Conservation (phyloP, 2,797 vertebrate species). For the Bradypodion pumilum region DNA sequence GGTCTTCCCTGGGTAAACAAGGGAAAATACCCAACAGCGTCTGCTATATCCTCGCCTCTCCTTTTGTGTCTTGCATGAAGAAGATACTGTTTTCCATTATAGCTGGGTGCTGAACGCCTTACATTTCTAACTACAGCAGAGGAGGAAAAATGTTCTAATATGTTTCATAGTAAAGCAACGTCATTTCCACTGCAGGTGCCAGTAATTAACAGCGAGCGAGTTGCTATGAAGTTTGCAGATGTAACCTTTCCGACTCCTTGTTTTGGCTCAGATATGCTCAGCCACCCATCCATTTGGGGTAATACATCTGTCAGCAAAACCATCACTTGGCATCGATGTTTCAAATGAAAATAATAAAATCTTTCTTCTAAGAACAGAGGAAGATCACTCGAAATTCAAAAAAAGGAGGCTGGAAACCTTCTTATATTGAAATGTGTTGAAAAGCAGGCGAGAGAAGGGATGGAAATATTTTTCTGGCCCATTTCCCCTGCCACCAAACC, state of each 20-base stretch:
- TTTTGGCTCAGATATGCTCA: slow-evolving; percentile 40
- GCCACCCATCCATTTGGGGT: neutral
- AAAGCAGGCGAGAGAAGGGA: slow-evolving; percentile 46
- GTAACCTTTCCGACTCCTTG: slow-evolving; percentile 41
- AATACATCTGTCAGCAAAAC: slow-evolving; percentile 44
- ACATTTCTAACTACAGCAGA: slow-evolving; percentile 23
- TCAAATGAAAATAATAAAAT: slow-evolving; percentile 66
- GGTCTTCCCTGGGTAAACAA: neutral
- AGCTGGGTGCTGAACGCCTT: slow-evolving; percentile 14
- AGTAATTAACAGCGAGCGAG: slow-evolving; percentile 51
- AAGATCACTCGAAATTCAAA: slow-evolving; percentile 60
- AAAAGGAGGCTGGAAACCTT: slow-evolving; percentile 51
- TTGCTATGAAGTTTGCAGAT: slow-evolving; percentile 32
- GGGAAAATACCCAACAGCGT: neutral
- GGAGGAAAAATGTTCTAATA: slow-evolving; percentile 28
- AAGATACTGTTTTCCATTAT: slow-evolving; percentile 1
- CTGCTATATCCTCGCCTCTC: neutral
- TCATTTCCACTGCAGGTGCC: slow-evolving; percentile 53
- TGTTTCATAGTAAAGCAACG: slow-evolving; percentile 18
- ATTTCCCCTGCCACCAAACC: neutral
- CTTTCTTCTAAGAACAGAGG: slow-evolving; percentile 47
- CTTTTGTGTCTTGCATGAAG: neutral
- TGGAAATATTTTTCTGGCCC: slow-evolving; percentile 39
- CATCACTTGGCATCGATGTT: slow-evolving; percentile 65
- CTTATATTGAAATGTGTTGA: slow-evolving; percentile 45